Base-by-base conservation (phyloP, 2,113 vertebrate species). In the Callocephalon fimbriatum region DNA sequence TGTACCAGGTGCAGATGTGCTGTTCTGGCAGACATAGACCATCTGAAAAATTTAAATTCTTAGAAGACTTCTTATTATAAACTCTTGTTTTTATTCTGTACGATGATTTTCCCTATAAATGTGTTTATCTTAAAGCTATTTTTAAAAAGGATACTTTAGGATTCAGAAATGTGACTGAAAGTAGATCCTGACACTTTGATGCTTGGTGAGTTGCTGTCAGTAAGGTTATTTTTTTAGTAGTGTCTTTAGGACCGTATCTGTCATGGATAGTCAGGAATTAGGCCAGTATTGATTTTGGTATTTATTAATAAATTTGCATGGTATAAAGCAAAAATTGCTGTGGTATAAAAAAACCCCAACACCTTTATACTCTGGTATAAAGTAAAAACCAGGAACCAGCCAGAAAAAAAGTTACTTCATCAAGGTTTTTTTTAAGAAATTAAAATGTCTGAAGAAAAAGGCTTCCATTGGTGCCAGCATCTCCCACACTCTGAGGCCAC, bases 281-380 rank as follows among this genome's bases (percentile, higher is more conserved):
- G 11, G 51, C 29, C 20, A 75, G 8, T 25, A 50, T n/a, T 53
- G 29, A 93, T 71, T 54, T 48, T 53, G 71, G 20, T 70, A 48
- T 91, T 89, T 44, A 47, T 70, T 42, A 44, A 44, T 19, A 23
- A 51, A 10, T 71, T 56, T 54, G 11, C 65, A 11, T 75, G 23
- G 47, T 32, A 70, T 45, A 45, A 56, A 63, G 59, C 67, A 76
- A 94, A 92, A 90, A 81, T 21, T 23, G 4, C 8, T 61, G 5
- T 27, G 5, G 50, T 19, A 48, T 15, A 23, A 74, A 37, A 62
- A 40, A 29, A 6, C 0, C 0, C 5, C 2, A 1, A 7, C 12
- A 29, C 23, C 25, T 42, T 35, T 61, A 22, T 26, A 19, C 17
- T 58, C 10, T 54, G 8, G 61, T 50, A 78, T n/a, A 50, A 32